Evolutionary conservation across 2,113 vertebrate species (phyloP), one percentile per base, ranked within the genome.

Genomic region (Cryptomyrus ogoouensis): DNA sequence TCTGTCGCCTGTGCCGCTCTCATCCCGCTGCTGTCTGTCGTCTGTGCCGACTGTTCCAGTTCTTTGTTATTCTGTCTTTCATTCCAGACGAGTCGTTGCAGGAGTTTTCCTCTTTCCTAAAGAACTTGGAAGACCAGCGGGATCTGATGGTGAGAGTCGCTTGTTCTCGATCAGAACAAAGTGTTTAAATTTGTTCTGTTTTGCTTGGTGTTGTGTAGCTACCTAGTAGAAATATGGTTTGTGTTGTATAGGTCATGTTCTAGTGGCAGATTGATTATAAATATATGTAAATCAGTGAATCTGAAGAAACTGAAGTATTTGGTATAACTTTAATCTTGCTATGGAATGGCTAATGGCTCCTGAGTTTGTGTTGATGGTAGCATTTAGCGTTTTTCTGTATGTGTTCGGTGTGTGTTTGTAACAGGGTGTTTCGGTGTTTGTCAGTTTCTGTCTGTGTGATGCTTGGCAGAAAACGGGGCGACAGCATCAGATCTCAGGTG

Each of bases 41-140:
- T 74, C 27, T 74, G 27, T 21, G 5, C 66, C 31, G 2, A 27
- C 31, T n/a, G 8, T 77, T 31, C n/a, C 70, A 12, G 27, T 17
- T 35, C 27, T 35, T 39, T 27, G 13, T 83, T 44, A 9, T 21
- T 10, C 80, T 50, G 9, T 86, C 27, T 53, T 35, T 62, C 88
- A 0, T 95, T 96, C 44, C 93, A 97, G 97, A 97, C 94, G 97
- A 96, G 3, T 97, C 97, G 3, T 94, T 97, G 49, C 96, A 95
- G 0, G 96, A 97, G 74, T 97, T 97, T 90, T 96, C 97, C 50
- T 95, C 95, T 88, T 97, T 97, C 58, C 90, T 97, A 92, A 96
- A 94, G 94, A 96, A 95, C 58, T 91, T 97, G 89, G 97, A 97
- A 93, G 97, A 97, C 15, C 97, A 97, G 93, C 96, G 96, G 92